Conservation (phyloP, 2,888 invertebrate species). For the Drosophila subquinaria region DNA sequence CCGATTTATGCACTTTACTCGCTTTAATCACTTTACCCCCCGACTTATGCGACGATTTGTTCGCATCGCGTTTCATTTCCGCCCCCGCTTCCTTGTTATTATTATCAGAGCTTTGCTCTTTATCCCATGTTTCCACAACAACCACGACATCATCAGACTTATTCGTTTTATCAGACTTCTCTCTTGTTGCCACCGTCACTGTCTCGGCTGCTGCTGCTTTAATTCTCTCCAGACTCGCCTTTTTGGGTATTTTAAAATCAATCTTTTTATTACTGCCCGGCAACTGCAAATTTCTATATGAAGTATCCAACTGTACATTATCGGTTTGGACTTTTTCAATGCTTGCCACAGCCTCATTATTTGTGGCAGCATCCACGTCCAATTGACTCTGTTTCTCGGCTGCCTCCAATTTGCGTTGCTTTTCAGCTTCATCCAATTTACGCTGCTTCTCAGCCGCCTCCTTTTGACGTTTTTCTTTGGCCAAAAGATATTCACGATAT, state of each 20-base stretch:
- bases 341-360: neutral
- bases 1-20: slow-evolving; percentile 5
- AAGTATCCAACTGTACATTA: slow-evolving; percentile 75
- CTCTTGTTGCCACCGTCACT: neutral
- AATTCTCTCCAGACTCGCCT: slow-evolving; percentile 7
- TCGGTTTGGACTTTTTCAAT: slow-evolving; percentile 2
- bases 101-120: neutral
- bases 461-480: slow-evolving; percentile 48
- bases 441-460: slow-evolving; percentile 24
- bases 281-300: slow-evolving; percentile 72
- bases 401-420: slow-evolving; percentile 28
- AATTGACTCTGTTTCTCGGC: slow-evolving; percentile 34
- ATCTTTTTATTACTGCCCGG: slow-evolving; percentile 52
- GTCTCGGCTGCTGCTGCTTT: neutral
- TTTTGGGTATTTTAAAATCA: slow-evolving; percentile 82
- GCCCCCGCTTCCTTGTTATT: neutral
- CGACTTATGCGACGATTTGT: slow-evolving; percentile 3
- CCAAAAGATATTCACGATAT: slow-evolving; percentile 78
- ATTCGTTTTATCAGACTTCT: slow-evolving; percentile 16
- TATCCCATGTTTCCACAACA: neutral
- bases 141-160: slow-evolving; percentile 5
- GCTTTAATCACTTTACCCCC: slow-evolving; percentile 3
- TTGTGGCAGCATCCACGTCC: slow-evolving; percentile 1
- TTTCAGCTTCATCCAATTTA: slow-evolving; percentile 21
- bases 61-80: neutral